Evolutionary conservation across 53 echinoderm and acorn worm genomes (phyloP).

Genomic region (Paracentrotus lividus): DNA sequence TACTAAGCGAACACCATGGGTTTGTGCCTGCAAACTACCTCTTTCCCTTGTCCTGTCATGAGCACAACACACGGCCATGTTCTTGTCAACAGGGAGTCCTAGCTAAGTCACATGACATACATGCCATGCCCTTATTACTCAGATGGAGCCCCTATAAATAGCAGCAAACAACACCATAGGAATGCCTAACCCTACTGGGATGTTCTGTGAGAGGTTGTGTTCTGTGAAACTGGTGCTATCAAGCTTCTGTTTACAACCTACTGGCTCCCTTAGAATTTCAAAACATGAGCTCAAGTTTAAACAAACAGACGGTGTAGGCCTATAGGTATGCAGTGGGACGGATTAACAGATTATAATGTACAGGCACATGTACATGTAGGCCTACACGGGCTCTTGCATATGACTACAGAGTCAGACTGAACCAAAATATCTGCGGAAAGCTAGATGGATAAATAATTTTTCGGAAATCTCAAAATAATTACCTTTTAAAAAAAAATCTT

Average conservation of each 20-base stretch:
- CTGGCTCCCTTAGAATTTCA: conserved; percentile 1
- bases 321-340: not conserved
- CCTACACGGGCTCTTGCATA: not conserved
- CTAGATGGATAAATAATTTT: no score
- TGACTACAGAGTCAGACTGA: no score
- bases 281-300: conserved; percentile 19
- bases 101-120: conserved; percentile 31
- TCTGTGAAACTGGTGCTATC: not conserved
- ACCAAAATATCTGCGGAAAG: no score
- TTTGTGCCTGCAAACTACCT: no score
- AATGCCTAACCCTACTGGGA: conserved; percentile 55
- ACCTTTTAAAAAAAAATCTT: no score
- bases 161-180: conserved; percentile 57
- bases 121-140: conserved; percentile 67
- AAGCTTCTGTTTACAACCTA: conserved; percentile 30
- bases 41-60: not conserved
- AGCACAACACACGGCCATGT: not conserved
- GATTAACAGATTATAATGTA: no score
- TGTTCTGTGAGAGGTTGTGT: not conserved
- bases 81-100: conserved; percentile 39
- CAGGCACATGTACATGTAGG: not conserved
- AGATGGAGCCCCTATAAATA: conserved; percentile 61
- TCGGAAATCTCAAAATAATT: no score
- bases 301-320: not conserved
- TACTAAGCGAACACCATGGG: no score